Evolutionary conservation across 2,888 invertebrate genomes (phyloP), one percentile per base, ranked within the genome.

Genomic region (Bugulina stolonifera): DNA sequence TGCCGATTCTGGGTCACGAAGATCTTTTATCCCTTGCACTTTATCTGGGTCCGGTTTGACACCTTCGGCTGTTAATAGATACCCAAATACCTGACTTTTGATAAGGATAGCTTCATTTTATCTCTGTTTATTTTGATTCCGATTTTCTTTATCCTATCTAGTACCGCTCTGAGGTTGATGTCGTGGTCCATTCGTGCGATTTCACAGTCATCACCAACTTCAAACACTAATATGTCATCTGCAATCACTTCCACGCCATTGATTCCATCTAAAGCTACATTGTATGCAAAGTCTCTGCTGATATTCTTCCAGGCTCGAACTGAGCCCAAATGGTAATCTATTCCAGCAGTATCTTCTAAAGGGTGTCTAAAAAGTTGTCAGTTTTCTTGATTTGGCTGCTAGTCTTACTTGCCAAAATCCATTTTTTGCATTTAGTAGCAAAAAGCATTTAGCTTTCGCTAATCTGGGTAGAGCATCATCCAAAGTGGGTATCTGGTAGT

Each of bases 51-150:
- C 76, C 18, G 73, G 34, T 57, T 74, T 73, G 25, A 76, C 18
- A 3, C 75, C 76, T 52, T 73, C 25, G 14, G 23, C 69, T 23
- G 74, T 75, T 0, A 77, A 34, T 1, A 76, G 2, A 29, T 77
- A 10, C 77, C 77, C 27, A 76, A 73, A 72, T 71, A 77, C 22
- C 69, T 35, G 1, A 76, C 72, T 69, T 74, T 73, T 32, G 58
- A 71, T 54, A 57, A 57, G 18, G 57, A 54, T 1, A 76, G 54
- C 69, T 73, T 69, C 22, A 75, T 43, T 69, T 76, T 75, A n/a
- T 75, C 72, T 55, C 72, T 69, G 58, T 76, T 76, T 1, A 76
- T 52, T 25, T 75, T 75, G 14, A 76, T n/a, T 52, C 75, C 74
- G 35, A n/a, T 72, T 54, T 75, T 72, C 35, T 72, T 23, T 57